phyloP scores from a whole-genome alignment of 53 echinoderm and acorn worm genomes.

The Temnopleurus reevesii region DNA sequence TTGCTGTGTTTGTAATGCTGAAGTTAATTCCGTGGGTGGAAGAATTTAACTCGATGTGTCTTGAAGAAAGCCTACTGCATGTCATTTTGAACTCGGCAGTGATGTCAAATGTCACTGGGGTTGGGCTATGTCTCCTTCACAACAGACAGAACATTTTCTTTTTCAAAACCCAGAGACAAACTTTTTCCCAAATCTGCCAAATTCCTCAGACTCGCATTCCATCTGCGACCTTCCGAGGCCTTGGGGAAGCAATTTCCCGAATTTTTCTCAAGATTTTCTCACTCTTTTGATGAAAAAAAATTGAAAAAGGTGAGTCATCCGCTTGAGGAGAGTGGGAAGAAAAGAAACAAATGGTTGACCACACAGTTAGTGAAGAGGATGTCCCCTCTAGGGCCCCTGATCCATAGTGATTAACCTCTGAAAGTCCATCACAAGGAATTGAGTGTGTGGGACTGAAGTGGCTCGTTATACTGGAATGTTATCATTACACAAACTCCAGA shows the following conservation, averaged over 20 bases:
- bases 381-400: neutral
- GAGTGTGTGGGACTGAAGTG: conserved; percentile 7
- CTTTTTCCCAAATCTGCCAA: conserved; percentile 42
- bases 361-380: conserved; percentile 1
- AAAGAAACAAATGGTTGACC: conserved; percentile 53
- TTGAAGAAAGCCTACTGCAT: neutral
- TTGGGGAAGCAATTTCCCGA: conserved; percentile 21
- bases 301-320: conserved; percentile 6
- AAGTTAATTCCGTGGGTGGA: too few relatives aligned
- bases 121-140: neutral
- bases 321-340: neutral
- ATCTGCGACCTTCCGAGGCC: neutral
- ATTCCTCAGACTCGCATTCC: conserved; percentile 18
- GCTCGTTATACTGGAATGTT: neutral
- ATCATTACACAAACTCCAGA: too few relatives aligned
- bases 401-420: conserved; percentile 15
- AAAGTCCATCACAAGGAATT: conserved; percentile 2
- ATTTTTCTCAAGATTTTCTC: conserved; percentile 34
- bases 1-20: too few relatives aligned
- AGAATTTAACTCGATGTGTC: too few relatives aligned
- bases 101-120: conserved; percentile 38
- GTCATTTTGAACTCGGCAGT: neutral
- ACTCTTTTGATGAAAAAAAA: conserved; percentile 7
- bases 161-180: neutral
- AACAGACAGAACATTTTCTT: neutral